A percentile compares a stretch with the other conserved stretches of the same genome.
phyloP scores from a whole-genome alignment of 2,113 vertebrate species.

The Macquaria australasica region DNA sequence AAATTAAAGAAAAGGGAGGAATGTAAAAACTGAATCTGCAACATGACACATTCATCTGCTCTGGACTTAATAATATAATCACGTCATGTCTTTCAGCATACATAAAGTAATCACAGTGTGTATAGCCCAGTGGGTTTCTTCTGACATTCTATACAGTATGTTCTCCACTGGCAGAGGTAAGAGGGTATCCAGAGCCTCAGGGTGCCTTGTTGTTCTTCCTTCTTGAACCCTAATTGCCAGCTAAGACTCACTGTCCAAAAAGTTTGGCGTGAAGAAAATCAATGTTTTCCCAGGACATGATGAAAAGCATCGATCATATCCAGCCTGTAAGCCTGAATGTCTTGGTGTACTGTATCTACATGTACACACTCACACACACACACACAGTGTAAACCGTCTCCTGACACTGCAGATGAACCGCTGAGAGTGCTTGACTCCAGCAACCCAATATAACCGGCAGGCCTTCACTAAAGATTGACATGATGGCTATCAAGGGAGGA shows the following conservation, averaged over 20 bases:
- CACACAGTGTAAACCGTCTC: conserved; percentile 11
- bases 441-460: conserved; percentile 39
- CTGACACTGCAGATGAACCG: conserved; percentile 7
- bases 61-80: background rate
- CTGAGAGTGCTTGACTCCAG: conserved; percentile 20
- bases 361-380: conserved; percentile 8
- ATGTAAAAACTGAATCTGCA: no score
- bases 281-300: conserved; percentile 63
- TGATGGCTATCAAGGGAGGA: conserved; percentile 62
- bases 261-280: conserved; percentile 53
- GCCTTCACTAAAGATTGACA: conserved; percentile 62
- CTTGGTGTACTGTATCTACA: conserved; percentile 25
- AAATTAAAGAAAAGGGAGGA: no score
- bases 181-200: background rate
- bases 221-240: conserved; percentile 42
- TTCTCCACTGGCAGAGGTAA: background rate
- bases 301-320: conserved; percentile 61
- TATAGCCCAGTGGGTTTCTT: background rate
- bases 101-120: background rate
- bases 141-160: background rate
- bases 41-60: background rate
- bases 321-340: conserved; percentile 26
- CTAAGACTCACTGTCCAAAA: conserved; percentile 45
- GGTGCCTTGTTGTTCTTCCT: conserved; percentile 7
- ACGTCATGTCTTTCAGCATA: background rate